These are phyloP conservation scores for Phainopepla nitens DNA, from an alignment of 2,113 vertebrate genomes.

Conservation along the genomic window DNA sequence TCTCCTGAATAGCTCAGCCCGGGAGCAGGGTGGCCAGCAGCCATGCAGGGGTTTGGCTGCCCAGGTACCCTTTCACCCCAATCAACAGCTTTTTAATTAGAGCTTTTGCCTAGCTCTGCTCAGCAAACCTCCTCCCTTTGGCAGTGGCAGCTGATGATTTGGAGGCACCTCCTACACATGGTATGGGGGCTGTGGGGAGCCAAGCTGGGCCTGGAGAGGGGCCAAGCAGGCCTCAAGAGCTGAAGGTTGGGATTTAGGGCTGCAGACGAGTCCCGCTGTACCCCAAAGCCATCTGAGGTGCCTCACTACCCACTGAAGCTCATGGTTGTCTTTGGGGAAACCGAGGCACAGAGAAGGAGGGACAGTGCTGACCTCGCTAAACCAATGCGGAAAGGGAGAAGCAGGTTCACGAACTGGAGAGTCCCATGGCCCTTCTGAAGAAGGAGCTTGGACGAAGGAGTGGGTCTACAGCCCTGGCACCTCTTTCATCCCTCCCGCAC, in stretches of 20 bases:
- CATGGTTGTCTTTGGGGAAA: background rate
- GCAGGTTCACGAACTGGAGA: background rate
- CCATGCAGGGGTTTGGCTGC: background rate
- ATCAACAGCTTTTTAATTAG: background rate
- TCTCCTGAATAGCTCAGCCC: conserved; percentile 67
- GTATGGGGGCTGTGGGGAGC: background rate
- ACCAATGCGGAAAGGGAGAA: background rate
- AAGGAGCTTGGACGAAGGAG: background rate
- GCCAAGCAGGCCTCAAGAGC: background rate
- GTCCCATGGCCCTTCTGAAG: background rate
- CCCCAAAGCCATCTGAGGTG: background rate
- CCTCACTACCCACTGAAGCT: background rate
- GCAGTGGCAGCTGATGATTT: background rate
- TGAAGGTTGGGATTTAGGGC: fast-evolving
- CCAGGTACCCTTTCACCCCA: background rate
- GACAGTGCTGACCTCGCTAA: background rate
- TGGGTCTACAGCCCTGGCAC: background rate
- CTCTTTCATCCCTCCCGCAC: background rate
- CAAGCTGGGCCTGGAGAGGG: background rate
- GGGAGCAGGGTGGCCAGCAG: background rate
- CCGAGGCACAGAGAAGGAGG: background rate
- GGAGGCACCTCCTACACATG: background rate
- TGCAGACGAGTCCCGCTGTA: fast-evolving
- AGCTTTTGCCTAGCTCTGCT: background rate
- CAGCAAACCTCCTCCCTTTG: background rate